Conservation (phyloP, 2,797 vertebrate species). For the Lagorchestes hirsutus region DNA sequence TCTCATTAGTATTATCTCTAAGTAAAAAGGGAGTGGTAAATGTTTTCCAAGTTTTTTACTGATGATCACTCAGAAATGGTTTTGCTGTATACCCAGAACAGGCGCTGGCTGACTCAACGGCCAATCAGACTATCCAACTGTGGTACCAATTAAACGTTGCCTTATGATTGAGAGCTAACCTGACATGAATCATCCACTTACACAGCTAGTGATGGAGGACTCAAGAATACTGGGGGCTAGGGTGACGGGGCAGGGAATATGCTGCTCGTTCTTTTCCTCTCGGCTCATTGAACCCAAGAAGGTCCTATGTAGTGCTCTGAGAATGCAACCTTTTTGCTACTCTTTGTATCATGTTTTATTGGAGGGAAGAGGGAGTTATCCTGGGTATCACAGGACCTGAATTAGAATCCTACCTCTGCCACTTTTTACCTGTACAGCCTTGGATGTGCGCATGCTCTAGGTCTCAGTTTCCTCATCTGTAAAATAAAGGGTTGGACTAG, state of each 20-base stretch:
- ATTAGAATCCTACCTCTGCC: not conserved
- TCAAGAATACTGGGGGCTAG: not conserved
- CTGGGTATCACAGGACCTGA: not conserved
- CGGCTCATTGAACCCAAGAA: not conserved
- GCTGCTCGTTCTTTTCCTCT: not conserved
- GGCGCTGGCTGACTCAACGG: not conserved
- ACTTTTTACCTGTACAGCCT: not conserved
- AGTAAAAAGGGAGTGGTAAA: not conserved
- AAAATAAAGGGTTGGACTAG: not conserved
- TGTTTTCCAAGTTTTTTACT: not conserved
- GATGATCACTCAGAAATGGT: not conserved
- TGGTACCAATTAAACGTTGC: not conserved
- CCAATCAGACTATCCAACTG: not conserved
- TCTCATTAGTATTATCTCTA: not conserved
- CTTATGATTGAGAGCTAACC: not conserved
- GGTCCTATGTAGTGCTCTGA: not conserved
- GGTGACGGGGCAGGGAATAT: not conserved
- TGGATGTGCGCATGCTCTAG: not conserved
- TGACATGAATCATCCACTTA: not conserved
- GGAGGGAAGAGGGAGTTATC: not conserved
- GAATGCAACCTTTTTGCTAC: not conserved
- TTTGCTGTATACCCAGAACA: not conserved
- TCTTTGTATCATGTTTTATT: not conserved
- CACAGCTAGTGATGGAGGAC: not conserved
- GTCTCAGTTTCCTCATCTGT: not conserved